Base-by-base conservation (phyloP, 2,888 invertebrate genomes). In the Dichetophora obliterata region DNA sequence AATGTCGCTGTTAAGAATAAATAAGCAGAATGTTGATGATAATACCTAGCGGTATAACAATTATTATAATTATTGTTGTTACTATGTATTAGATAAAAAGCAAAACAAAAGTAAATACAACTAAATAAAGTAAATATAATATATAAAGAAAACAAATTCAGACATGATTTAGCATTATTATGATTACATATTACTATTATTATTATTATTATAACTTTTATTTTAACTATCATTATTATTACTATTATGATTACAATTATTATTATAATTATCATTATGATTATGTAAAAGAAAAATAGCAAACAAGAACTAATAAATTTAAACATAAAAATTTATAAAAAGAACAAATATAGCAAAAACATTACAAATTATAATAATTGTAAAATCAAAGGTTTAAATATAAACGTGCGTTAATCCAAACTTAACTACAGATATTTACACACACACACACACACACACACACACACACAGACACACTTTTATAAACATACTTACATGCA, bases 71-170 rank as follows among this genome's bases (percentile, higher is more conserved):
- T 73, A 65, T 63, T 65, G 48, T 73, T 65, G 73, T 72, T 72
- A 48, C 77, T 79, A 81, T 79, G 77, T 80, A 80, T 79, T 78
- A 80, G 79, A 78, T 75, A 75, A 75, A 79, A 79, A 66, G 24
- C 66, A 75, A 54, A 75, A 48, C 3, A 57, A 69, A 75, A 57
- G 5, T 37, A 63, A 52, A 52, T 63, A 43, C 34, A 52, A 52
- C 43, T 24, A 52, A 27, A n/a, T 31, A 27, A 34, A 54, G 52
- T 54, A 57, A 75, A 19, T 50, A 6, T 11, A 22, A 71, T 8
- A 63, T 24, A 31, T 37, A 72, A 37, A 48, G 22, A 50, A 48
- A 69, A 69, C 50, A 48, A 69, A 50, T 37, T 27, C 65, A 72
- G 27, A 72, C 43, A 63, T 71, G 37, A 68, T 76, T 59, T 54